Base-by-base conservation (phyloP, 2,113 vertebrate species). In the Balaenoptera acutorostrata region DNA sequence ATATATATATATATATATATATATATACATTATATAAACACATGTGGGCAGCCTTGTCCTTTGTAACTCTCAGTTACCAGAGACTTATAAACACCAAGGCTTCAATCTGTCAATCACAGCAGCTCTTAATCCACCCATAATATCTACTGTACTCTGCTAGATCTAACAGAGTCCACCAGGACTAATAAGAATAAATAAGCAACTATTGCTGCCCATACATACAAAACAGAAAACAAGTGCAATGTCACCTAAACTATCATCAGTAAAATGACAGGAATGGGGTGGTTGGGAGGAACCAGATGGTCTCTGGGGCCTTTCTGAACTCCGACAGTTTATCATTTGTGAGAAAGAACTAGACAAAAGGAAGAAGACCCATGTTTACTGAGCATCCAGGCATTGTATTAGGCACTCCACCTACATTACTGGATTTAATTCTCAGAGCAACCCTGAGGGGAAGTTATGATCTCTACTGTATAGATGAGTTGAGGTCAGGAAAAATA, bases 401-500 rank as follows among this genome's bases (percentile, higher is more conserved):
- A 68, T 52, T 66, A 86, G 57, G 49, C n/a, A 88, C 20, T 80
- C 86, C n/a, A 49, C 2, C 17, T 88, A 81, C 20, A n/a, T 68
- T 31, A 25, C 0, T 88, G 39, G 78, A 59, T 95, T 96, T 86
- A 92, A 88, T 91, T 93, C 57, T 85, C 66, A 69, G 20, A 74
- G 21, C 36, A 95, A 55, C 29, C 10, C 39, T 66, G 68, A 20
- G 44, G 41, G n/a, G 71, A 72, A 49, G 23, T 91, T 85, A 92
- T 44, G 71, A 77, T 81, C 25, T 88, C 49, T 84, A 33, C 49
- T 75, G 44, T 72, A 68, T 49, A 91, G 61, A 74, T 92, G 72
- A 95, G 39, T 66, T 61, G 61, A 96, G 49, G 61, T 88, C 31
- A 97, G 69, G 36, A 59, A 96, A 93, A 97, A 66, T 46, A 92